Conservation (phyloP, 2,888 invertebrate species). For the Drosophila fulvimacula region DNA sequence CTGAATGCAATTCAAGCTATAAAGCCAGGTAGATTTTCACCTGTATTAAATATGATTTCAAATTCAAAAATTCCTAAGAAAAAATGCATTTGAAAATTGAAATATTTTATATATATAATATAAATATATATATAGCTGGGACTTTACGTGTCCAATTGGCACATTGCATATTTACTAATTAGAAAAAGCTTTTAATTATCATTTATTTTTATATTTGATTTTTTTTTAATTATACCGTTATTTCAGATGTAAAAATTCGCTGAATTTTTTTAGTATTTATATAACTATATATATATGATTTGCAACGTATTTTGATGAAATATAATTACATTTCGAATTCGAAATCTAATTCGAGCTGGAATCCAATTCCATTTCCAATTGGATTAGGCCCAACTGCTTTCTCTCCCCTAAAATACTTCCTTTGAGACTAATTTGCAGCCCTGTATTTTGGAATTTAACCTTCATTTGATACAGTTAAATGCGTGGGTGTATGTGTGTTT, state of each 20-base stretch:
- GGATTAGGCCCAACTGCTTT: slow-evolving; percentile 13
- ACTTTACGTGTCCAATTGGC: background rate
- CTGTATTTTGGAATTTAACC: slow-evolving; percentile 60
- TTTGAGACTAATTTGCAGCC: slow-evolving; percentile 34
- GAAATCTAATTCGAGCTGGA: background rate
- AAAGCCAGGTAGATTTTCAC: slow-evolving; percentile 4
- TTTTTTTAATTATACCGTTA: no score
- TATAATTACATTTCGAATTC: slow-evolving; percentile 14
- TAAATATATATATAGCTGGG: background rate
- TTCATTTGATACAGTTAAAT: slow-evolving; percentile 62
- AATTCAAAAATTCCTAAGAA: background rate
- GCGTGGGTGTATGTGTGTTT: slow-evolving; percentile 32
- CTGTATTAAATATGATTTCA: background rate
- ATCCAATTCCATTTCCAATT: slow-evolving; percentile 11
- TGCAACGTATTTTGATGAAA: background rate
- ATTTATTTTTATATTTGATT: no score
- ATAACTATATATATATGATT: background rate
- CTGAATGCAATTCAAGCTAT: slow-evolving; percentile 5
- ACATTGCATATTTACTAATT: background rate
- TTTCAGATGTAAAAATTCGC: background rate
- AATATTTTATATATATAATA: no score
- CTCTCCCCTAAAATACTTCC: slow-evolving; percentile 4
- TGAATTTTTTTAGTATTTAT: background rate
- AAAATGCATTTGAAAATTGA: background rate
- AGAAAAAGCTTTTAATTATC: no score